Evolutionary conservation across 1,140 invertebrate genomes (phyloP), one percentile per base, ranked within the genome.

Genomic region (Paracyclopina nana): DNA sequence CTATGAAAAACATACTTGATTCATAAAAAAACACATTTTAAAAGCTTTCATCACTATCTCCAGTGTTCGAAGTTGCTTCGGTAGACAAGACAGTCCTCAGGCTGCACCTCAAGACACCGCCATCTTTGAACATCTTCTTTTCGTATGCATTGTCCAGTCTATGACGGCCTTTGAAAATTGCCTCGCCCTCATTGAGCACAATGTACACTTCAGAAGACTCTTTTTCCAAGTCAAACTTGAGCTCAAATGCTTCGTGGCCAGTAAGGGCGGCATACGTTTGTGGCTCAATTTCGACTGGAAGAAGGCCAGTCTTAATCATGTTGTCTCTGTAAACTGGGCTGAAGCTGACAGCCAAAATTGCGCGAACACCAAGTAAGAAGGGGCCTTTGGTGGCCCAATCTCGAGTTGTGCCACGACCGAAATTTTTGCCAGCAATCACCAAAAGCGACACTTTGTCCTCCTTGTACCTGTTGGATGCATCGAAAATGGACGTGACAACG

Each of bases 351-450:
- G 70, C 70, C n/a, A 72, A 65, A 6, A 72, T 63, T 24, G 65
- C 67, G 24, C 38, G 24, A 9, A 56, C 55, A 6, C 55, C 57
- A 38, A 67, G 61, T 25, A 72, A 63, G 58, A 62, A 66, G 4
- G 71, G 71, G n/a, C 70, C 70, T 57, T 73, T 73, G 12, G 70
- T 71, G 4, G 71, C 71, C 69, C 72, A 61, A 66, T 68, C 71
- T 16, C 70, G 58, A 5, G 68, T 68, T 1, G 67, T 68, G n/a
- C 55, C 55, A 12, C 49, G 34, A 26, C 55, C 55, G 34, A 57
- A 56, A 6, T 56, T 55, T 25, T 46, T 48, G 18, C 55, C 55
- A 12, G 55, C 55, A 41, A 56, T 25, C 31, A 56, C 53, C 43
- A 63, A 59, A 1, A 65, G 55, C 14, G 52, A 50, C 48, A 53